phyloP scores from a whole-genome alignment of 2,888 invertebrate species.

The Tridacna gigas region DNA sequence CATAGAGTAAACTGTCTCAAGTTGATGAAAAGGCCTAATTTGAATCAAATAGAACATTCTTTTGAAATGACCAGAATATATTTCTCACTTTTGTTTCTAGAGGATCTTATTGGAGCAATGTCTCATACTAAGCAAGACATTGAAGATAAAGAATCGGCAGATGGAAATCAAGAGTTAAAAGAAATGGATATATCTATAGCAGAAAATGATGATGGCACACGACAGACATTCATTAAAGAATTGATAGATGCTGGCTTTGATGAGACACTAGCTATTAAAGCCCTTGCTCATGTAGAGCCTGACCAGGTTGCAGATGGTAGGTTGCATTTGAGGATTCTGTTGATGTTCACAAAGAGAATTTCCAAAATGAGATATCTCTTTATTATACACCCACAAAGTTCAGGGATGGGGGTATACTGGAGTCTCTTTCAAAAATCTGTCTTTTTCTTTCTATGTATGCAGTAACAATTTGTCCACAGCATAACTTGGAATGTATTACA shows the following conservation, averaged over 20 bases:
- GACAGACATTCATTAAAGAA: constrained; percentile 56
- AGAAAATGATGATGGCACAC: constrained; percentile 8
- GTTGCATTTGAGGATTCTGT: not conserved
- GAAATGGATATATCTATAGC: constrained; percentile 1
- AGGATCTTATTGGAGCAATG: constrained; percentile 7
- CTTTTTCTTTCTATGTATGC: too few relatives aligned
- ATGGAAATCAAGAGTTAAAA: not conserved
- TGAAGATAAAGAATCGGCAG: constrained; percentile 3
- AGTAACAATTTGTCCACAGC: too few relatives aligned
- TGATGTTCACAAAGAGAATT: not conserved
- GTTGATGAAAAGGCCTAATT: too few relatives aligned
- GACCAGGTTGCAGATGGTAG: constrained; percentile 36
- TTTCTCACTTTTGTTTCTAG: not conserved
- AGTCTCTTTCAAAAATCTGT: too few relatives aligned
- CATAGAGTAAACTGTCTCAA: too few relatives aligned
- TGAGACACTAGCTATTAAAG: constrained; percentile 56
- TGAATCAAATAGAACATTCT: too few relatives aligned
- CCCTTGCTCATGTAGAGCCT: constrained; percentile 40
- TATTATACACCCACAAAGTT: too few relatives aligned
- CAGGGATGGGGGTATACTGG: too few relatives aligned
- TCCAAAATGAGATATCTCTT: too few relatives aligned
- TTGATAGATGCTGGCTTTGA: constrained; percentile 64
- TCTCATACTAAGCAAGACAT: constrained; percentile 8
- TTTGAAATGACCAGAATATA: too few relatives aligned
- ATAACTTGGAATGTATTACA: too few relatives aligned